Conservation (phyloP, 2,888 invertebrate genomes). For the Asteroscopus sphinx region DNA sequence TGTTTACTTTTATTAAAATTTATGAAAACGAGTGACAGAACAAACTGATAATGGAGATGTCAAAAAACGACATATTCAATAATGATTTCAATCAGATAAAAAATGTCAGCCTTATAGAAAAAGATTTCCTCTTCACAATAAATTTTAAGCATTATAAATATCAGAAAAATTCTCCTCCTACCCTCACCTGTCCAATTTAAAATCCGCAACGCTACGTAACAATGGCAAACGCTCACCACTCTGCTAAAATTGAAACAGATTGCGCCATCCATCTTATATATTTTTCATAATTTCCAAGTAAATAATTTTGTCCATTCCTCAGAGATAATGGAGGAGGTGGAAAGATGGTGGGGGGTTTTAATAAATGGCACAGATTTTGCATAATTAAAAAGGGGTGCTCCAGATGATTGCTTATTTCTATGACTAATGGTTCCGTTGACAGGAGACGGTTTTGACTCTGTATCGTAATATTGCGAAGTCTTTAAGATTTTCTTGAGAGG, state of each 20-base stretch:
- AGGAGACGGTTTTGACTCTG: constrained; percentile 57
- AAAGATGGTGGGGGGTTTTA: constrained; percentile 53
- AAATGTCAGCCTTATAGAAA: constrained; percentile 10
- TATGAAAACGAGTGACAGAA: no score
- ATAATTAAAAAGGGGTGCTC: constrained; percentile 86
- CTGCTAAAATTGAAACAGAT: constrained; percentile 77
- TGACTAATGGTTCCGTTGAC: constrained; percentile 78
- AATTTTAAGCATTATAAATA: constrained; percentile 28
- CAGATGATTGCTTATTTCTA: constrained; percentile 84
- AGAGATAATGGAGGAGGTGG: constrained; percentile 62
- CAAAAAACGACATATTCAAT: not conserved
- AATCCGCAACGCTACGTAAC: constrained; percentile 56
- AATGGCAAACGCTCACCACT: constrained; percentile 60
- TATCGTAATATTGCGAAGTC: constrained; percentile 48
- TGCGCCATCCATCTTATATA: constrained; percentile 76
- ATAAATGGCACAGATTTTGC: constrained; percentile 86
- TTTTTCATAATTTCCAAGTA: constrained; percentile 82
- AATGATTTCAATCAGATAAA: not conserved
- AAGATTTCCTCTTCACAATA: not conserved
- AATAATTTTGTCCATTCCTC: constrained; percentile 79
- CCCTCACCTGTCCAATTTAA: constrained; percentile 65
- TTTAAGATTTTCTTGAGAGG: constrained; percentile 47
- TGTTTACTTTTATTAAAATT: no score
- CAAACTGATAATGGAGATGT: no score
- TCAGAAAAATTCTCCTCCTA: constrained; percentile 41